Evolutionary conservation across 37 sponge, comb jelly and placozoan species (phyloP).

Genomic region (Spongilla lacustris): DNA sequence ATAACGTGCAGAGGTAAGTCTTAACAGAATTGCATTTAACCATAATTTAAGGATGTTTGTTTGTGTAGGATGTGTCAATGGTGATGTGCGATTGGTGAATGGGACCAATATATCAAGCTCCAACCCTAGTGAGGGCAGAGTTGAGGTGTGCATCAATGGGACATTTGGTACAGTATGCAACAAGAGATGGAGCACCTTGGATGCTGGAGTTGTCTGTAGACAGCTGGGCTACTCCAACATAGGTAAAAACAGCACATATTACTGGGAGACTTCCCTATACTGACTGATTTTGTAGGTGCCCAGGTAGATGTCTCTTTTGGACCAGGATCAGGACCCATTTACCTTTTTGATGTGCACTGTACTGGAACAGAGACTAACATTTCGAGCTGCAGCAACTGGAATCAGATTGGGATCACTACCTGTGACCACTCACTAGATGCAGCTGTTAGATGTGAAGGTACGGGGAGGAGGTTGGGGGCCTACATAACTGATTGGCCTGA

Average conservation of each 20-base stretch:
- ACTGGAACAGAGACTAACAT: constrained; percentile 32
- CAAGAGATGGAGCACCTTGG: not conserved
- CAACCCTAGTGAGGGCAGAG: not conserved
- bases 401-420: not conserved
- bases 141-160: constrained; percentile 13
- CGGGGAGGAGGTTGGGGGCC: not conserved
- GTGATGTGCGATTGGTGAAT: constrained; percentile 19
- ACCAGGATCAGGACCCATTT: not conserved
- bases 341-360: not conserved
- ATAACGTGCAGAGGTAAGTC: constrained; percentile 6
- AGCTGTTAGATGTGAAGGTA: constrained; percentile 44
- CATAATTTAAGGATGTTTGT: too few relatives aligned
- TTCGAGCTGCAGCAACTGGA: constrained; percentile 13
- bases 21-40: not conserved
- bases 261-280: not conserved
- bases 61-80: constrained; percentile 9
- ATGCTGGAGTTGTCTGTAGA: not conserved
- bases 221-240: not conserved
- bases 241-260: not conserved
- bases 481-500: too few relatives aligned
- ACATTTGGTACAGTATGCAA: not conserved
- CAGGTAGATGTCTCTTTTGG: constrained; percentile 2
- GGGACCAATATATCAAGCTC: not conserved
- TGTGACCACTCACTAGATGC: constrained; percentile 53
- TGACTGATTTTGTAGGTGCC: not conserved